These are phyloP conservation scores for Leucophenga maculata DNA, from an alignment of 2,888 invertebrate species.

Conservation along the genomic window DNA sequence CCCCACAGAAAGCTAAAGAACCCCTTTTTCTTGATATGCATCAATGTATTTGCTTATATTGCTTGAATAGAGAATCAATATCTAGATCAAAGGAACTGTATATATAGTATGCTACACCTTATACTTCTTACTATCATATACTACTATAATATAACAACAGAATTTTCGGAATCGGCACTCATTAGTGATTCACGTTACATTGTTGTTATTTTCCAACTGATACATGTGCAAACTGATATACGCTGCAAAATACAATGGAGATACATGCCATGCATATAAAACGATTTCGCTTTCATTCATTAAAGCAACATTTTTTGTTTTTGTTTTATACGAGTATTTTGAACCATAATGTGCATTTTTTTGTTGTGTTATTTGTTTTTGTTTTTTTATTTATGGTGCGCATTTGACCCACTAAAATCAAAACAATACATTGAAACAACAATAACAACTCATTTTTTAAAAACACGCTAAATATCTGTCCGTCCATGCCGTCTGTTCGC, in stretches of 20 bases:
- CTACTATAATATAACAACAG: too few species aligned
- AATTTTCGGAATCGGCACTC: too few species aligned
- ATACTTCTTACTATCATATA: too few species aligned
- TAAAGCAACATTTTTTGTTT: neutral
- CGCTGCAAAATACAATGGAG: neutral
- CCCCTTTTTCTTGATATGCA: too few species aligned
- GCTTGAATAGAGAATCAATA: too few species aligned
- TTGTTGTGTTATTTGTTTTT: neutral
- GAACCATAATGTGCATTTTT: too few species aligned
- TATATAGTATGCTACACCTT: too few species aligned
- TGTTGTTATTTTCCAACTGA: neutral
- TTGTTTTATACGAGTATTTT: too few species aligned
- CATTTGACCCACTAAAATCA: slow-evolving; percentile 2
- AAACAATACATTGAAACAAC: slow-evolving; percentile 8
- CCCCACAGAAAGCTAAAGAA: too few species aligned
- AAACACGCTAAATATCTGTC: neutral
- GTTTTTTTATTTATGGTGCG: neutral
- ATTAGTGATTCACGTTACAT: neutral
- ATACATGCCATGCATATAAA: neutral
- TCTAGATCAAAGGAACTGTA: too few species aligned
- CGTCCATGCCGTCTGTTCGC: neutral
- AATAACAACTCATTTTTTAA: slow-evolving; percentile 20
- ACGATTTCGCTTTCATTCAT: neutral
- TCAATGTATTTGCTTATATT: too few species aligned
- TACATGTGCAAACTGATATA: neutral